These are phyloP conservation scores for Glaucidium brasilianum DNA, from an alignment of 2,113 vertebrate genomes.

Conservation along the genomic window DNA sequence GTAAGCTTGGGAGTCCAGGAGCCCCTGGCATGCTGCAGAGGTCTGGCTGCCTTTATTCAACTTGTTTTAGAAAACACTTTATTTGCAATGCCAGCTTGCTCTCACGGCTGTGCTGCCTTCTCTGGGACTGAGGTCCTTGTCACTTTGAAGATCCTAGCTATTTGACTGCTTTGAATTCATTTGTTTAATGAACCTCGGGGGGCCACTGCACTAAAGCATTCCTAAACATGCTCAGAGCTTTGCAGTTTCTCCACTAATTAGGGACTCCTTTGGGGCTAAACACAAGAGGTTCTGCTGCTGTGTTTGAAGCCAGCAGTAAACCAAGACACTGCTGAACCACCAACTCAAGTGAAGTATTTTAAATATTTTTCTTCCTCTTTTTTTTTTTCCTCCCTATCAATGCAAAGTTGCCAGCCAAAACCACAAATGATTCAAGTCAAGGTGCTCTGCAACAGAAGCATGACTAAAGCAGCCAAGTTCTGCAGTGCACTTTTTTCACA, in stretches of 20 bases:
- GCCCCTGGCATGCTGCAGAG: not conserved
- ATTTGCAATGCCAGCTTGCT: not conserved
- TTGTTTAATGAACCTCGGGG: conserved; percentile 53
- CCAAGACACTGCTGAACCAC: not conserved
- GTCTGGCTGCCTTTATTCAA: not conserved
- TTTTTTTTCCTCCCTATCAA: not conserved
- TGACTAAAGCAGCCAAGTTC: conserved; percentile 30
- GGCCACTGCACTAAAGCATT: not conserved
- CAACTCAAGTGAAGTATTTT: not conserved
- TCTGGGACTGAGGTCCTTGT: not conserved
- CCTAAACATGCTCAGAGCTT: conserved; percentile 6
- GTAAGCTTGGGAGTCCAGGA: not conserved
- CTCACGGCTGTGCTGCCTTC: not conserved
- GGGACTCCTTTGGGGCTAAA: conserved; percentile 24
- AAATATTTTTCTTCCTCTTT: not conserved
- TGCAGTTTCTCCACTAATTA: conserved; percentile 49
- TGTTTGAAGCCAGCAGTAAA: not conserved
- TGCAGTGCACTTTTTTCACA: not conserved
- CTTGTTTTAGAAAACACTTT: not conserved
- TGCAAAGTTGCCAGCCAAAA: not conserved
- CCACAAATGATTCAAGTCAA: not conserved
- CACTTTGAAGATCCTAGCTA: conserved; percentile 30
- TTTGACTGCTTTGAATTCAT: conserved; percentile 3
- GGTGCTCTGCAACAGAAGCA: not conserved
- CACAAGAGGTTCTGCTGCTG: not conserved